These are phyloP conservation scores for Boloria euphrosyne DNA, from an alignment of 2,888 invertebrate genomes.

Conservation along the genomic window DNA sequence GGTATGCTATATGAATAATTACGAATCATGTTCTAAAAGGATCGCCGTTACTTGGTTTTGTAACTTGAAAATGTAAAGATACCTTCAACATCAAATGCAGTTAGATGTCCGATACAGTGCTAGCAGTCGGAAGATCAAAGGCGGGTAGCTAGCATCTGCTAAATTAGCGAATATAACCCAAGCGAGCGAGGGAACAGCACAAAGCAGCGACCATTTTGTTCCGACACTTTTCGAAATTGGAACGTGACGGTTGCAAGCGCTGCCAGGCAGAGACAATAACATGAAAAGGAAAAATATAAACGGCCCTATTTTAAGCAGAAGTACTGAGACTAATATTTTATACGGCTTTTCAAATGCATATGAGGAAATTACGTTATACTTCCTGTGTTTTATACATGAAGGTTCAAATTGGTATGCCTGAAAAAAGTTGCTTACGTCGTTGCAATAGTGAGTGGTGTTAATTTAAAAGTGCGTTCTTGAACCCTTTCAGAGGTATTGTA, in stretches of 20 bases:
- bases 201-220: conserved; percentile 81
- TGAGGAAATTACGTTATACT: conserved; percentile 47
- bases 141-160: conserved; percentile 68
- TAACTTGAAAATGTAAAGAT: conserved; percentile 35
- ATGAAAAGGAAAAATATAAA: conserved; percentile 83
- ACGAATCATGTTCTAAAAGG: conserved; percentile 66
- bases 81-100: conserved; percentile 34
- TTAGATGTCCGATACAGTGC: conserved; percentile 48
- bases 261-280: conserved; percentile 80
- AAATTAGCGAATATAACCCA: conserved; percentile 71
- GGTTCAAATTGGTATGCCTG: conserved; percentile 54
- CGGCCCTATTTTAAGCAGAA: conserved; percentile 79
- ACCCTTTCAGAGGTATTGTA: conserved; percentile 83
- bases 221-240: conserved; percentile 83
- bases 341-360: conserved; percentile 52
- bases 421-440: conserved; percentile 53
- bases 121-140: conserved; percentile 66
- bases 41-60: conserved; percentile 35
- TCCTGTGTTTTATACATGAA: conserved; percentile 40
- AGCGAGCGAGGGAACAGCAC: conserved; percentile 64
- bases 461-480: conserved; percentile 83
- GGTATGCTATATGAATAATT: conserved; percentile 77
- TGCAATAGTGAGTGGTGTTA: conserved; percentile 63
- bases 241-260: conserved; percentile 82
- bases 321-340: conserved; percentile 71